These are phyloP conservation scores for Cheilosia vulpina DNA, from an alignment of 2,888 invertebrate genomes.

Conservation along the genomic window DNA sequence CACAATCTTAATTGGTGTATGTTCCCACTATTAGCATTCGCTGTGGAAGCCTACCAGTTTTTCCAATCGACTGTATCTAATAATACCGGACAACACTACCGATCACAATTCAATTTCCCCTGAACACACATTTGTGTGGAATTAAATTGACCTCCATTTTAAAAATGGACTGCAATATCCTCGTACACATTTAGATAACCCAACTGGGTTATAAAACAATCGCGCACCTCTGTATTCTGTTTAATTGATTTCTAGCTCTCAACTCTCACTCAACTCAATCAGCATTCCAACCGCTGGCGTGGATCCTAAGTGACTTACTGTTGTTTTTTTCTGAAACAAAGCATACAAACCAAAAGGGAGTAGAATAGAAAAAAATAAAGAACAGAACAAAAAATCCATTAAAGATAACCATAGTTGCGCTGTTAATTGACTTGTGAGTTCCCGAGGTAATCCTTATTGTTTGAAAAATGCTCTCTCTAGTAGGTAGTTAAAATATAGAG, in stretches of 20 bases:
- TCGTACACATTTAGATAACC: background rate
- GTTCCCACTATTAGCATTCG: background rate
- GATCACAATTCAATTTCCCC: slow-evolving; percentile 18
- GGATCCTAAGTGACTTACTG: slow-evolving; percentile 8
- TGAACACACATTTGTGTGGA: slow-evolving; percentile 7
- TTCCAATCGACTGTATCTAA: background rate
- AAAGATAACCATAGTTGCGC: slow-evolving; percentile 40
- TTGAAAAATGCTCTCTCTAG: slow-evolving; percentile 15
- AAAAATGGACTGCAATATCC: slow-evolving; percentile 5
- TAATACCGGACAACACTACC: slow-evolving; percentile 1
- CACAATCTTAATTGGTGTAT: background rate
- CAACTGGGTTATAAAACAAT: background rate
- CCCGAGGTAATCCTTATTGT: slow-evolving; percentile 54
- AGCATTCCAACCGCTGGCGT: slow-evolving; percentile 2
- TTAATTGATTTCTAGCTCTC: slow-evolving; percentile 60
- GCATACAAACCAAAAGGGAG: slow-evolving; percentile 4
- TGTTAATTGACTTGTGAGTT: slow-evolving; percentile 68
- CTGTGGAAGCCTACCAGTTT: background rate
- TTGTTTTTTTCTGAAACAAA: slow-evolving; percentile 22
- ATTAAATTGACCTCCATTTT: slow-evolving; percentile 32
- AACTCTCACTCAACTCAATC: slow-evolving; percentile 46
- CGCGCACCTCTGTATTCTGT: slow-evolving; percentile 34
- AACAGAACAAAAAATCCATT: slow-evolving; percentile 49
- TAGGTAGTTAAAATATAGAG: slow-evolving; percentile 23
- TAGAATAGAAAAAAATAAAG: background rate